A percentile compares a stretch with the other conserved stretches of the same genome.
phyloP scores from a whole-genome alignment of 2,113 vertebrate species.

The Jacana jacana region DNA sequence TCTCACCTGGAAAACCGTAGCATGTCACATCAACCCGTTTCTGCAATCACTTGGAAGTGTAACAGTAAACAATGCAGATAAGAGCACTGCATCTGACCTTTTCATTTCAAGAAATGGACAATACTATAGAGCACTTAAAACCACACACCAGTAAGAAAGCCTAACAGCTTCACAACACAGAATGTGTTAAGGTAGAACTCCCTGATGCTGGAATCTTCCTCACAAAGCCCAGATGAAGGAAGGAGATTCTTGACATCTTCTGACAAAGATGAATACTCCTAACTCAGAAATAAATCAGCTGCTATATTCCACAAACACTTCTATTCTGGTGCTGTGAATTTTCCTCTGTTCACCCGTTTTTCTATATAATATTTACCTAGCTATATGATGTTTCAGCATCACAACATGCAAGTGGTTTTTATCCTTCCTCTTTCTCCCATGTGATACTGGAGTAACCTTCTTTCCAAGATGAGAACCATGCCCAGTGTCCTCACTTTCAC shows the following conservation, averaged over 20 bases:
- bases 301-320: not conserved
- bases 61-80: not conserved
- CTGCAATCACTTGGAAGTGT: not conserved
- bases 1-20: not conserved
- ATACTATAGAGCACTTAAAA: not conserved
- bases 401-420: not conserved
- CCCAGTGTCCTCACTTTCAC: not conserved
- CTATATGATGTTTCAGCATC: not conserved
- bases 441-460: not conserved
- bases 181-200: not conserved
- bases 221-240: not conserved
- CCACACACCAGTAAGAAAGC: not conserved
- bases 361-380: not conserved
- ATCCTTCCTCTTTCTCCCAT: not conserved
- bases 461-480: not conserved
- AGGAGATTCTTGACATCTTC: not conserved
- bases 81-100: not conserved
- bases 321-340: not conserved
- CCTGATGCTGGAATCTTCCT: not conserved
- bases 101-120: not conserved
- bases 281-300: not conserved
- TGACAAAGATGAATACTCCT: not conserved
- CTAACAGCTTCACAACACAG: not conserved
- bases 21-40: not conserved
- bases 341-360: not conserved